Evolutionary conservation across 1,140 invertebrate genomes (phyloP).

Genomic region (Brachionus sp.): DNA sequence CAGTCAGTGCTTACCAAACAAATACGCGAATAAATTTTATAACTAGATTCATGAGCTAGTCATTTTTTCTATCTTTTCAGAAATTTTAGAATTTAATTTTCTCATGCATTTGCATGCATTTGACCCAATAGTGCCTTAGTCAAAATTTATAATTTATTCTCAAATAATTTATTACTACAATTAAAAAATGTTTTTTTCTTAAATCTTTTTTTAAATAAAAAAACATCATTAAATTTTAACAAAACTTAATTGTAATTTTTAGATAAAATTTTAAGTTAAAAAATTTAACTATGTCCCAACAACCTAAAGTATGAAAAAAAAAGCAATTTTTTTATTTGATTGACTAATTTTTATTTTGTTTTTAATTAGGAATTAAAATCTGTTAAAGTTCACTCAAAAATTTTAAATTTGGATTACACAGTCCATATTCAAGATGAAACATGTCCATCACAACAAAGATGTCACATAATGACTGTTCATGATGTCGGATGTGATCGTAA

Average conservation of each 20-base stretch:
- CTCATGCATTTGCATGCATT: too few species aligned
- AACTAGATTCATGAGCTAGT: background rate
- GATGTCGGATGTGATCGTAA: slow-evolving; percentile 84
- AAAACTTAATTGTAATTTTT: background rate
- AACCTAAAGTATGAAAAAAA: too few species aligned
- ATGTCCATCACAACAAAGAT: slow-evolving; percentile 17
- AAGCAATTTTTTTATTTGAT: background rate
- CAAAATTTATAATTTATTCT: background rate
- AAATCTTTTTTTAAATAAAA: background rate
- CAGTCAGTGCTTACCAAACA: background rate
- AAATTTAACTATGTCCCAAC: too few species aligned
- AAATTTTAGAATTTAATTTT: too few species aligned
- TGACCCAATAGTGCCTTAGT: background rate
- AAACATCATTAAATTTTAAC: background rate
- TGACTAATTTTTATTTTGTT: background rate
- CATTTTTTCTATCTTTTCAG: too few species aligned
- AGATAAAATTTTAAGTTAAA: background rate
- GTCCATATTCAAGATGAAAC: slow-evolving; percentile 35
- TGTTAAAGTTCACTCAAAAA: slow-evolving; percentile 29
- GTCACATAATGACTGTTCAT: slow-evolving; percentile 76
- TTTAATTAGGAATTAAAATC: background rate
- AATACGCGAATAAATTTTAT: background rate
- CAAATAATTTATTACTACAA: background rate
- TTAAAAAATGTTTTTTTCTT: background rate
- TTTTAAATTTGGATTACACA: slow-evolving; percentile 5